Percentiles rank a stretch among this genome's conserved stretches.
phyloP scores from a whole-genome alignment of 2,888 invertebrate genomes.

The Plusia festucae region DNA sequence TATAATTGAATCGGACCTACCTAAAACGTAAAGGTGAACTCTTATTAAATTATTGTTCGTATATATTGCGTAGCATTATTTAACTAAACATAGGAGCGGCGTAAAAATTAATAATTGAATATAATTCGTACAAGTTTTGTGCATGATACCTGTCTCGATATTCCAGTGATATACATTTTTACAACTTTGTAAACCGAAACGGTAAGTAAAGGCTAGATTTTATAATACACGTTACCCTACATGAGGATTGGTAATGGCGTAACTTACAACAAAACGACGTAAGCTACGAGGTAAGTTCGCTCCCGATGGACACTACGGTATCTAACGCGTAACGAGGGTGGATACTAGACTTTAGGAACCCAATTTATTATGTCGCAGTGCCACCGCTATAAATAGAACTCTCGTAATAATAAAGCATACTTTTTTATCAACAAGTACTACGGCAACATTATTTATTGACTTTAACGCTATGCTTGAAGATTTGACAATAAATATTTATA shows the following conservation, averaged over 20 bases:
- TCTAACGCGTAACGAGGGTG: slow-evolving; percentile 48
- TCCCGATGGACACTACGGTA: slow-evolving; percentile 64
- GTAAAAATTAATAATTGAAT: slow-evolving; percentile 58
- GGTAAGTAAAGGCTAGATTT: slow-evolving; percentile 79
- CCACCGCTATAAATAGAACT: slow-evolving; percentile 82
- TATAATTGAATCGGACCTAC: slow-evolving; percentile 87
- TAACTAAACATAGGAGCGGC: slow-evolving; percentile 56
- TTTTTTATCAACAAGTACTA: slow-evolving; percentile 85
- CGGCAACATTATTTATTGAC: slow-evolving; percentile 82
- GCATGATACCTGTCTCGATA: slow-evolving; percentile 81
- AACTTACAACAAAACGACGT: slow-evolving; percentile 79
- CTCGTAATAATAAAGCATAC: slow-evolving; percentile 83
- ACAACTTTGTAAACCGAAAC: slow-evolving; percentile 79
- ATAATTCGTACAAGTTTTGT: slow-evolving; percentile 83
- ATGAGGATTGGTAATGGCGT: slow-evolving; percentile 78
- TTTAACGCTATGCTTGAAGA: slow-evolving; percentile 80
- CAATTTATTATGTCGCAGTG: slow-evolving; percentile 71
- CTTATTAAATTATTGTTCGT: slow-evolving; percentile 82
- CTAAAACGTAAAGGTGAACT: slow-evolving; percentile 80
- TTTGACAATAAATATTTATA: slow-evolving; percentile 77
- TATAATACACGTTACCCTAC: slow-evolving; percentile 81
- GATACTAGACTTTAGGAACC: slow-evolving; percentile 74
- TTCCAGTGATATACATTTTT: slow-evolving; percentile 81
- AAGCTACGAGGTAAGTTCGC: slow-evolving; percentile 76
- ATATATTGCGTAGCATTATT: slow-evolving; percentile 76